Evolutionary conservation across 2,888 invertebrate species (phyloP).

Genomic region (Cerastis leucographa): DNA sequence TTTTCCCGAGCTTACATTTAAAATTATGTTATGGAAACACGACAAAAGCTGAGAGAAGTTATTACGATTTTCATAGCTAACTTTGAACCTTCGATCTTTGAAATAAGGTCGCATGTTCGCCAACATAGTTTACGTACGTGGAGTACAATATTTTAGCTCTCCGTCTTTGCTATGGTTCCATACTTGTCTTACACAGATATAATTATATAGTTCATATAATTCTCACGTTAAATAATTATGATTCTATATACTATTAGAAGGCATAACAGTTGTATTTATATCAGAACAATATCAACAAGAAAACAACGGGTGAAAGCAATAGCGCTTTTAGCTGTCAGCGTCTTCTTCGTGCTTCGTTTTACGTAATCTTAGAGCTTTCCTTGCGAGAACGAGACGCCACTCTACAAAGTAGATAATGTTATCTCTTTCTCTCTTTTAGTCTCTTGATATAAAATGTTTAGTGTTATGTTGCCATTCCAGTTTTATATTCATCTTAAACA

Average conservation of each 20-base stretch:
- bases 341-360: background rate
- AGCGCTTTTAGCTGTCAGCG: constrained; percentile 42
- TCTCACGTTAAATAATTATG: constrained; percentile 68
- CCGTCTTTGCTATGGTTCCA: constrained; percentile 45
- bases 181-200: constrained; percentile 44
- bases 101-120: constrained; percentile 34
- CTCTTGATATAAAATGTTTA: constrained; percentile 14
- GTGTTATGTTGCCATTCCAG: background rate
- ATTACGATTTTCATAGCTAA: constrained; percentile 12
- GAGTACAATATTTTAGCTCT: constrained; percentile 16
- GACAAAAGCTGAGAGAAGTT: constrained; percentile 26
- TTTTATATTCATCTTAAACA: background rate
- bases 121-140: constrained; percentile 24
- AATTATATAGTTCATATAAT: constrained; percentile 67
- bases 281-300: constrained; percentile 83
- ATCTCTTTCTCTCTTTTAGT: constrained; percentile 20
- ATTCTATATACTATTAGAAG: constrained; percentile 75
- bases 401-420: constrained; percentile 11
- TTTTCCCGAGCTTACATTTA: constrained; percentile 28
- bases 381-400: constrained; percentile 26
- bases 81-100: constrained; percentile 36
- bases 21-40: constrained; percentile 45
- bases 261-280: constrained; percentile 82
- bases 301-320: constrained; percentile 68
- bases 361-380: constrained; percentile 29